Evolutionary conservation across 2,113 vertebrate species (phyloP), one percentile per base, ranked within the genome.

Genomic region (Semnornis frantzii): DNA sequence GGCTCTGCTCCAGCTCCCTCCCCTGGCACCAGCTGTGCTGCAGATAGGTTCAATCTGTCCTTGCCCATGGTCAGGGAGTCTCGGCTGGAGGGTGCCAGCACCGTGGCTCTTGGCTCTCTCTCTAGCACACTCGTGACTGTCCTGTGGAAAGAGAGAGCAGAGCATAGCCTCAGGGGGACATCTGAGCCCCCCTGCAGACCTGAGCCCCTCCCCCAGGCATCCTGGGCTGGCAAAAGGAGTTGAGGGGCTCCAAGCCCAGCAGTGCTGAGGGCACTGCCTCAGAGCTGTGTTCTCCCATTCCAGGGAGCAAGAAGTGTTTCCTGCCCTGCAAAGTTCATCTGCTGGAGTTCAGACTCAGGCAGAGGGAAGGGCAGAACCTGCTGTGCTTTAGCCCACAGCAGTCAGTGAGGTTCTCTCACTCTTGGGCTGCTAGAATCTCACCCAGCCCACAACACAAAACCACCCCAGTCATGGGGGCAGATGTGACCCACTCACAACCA

Each of bases 101-200:
- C 37, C 33, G 4, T 66, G 58, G 62, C 68, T 91, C 16, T 46
- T 63, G 58, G 62, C 63, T 12, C 1, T 27, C 37, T 57, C 59
- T 91, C 69, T 95, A 96, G 58, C 95, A 96, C 70, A 90, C 90
- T 78, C 94, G 70, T 21, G 87, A 9, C 70, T 92, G 93, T 23
- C 88, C 95, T 96, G 83, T n/a, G 62, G n/a, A 37, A 74, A 28
- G 50, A 60, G 6, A 71, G 31, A 82, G 34, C 15, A 74, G 62
- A 78, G 42, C 19, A 5, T 15, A 55, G 42, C 30, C 46, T 57
- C 33, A 19, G 25, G 48, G 57, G 31, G 15, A 70, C 52, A 21
- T 6, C 23, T 13, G 48, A 42, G 42, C 31, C 3, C 31, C 73
- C 57, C 79, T 23, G 65, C 12, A 4, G 30, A 37, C 15, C 19